A percentile compares a stretch with the other conserved stretches of the same genome.
phyloP scores from a whole-genome alignment of 2,888 invertebrate genomes.

The Pecten maximus region DNA sequence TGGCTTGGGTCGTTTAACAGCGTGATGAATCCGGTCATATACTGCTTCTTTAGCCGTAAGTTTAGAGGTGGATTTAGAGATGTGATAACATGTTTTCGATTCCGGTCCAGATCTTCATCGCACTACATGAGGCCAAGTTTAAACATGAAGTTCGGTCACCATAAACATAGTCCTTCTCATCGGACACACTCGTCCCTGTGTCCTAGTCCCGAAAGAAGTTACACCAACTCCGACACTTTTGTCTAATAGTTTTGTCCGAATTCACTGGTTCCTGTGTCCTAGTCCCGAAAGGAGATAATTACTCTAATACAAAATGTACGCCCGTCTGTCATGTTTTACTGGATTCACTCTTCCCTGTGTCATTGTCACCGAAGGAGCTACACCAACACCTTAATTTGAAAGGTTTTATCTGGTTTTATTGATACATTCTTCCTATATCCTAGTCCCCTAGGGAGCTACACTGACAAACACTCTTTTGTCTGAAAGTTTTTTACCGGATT shows the following conservation, averaged over 20 bases:
- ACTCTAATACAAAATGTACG: no score
- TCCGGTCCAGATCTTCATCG: background rate
- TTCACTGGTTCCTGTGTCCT: no score
- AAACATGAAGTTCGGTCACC: background rate
- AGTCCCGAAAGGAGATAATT: no score
- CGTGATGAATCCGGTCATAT: constrained; percentile 96
- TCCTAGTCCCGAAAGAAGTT: background rate
- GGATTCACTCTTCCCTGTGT: background rate
- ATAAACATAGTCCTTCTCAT: background rate
- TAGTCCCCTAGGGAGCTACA: no score
- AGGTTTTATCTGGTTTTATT: no score
- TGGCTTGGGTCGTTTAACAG: constrained; percentile 97
- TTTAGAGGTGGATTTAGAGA: constrained; percentile 91
- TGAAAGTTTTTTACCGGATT: no score
- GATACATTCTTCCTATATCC: no score
- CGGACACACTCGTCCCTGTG: background rate
- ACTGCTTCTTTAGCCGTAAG: constrained; percentile 97
- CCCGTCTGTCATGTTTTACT: no score
- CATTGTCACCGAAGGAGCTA: background rate
- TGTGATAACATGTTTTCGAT: constrained; percentile 54
- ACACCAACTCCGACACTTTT: background rate
- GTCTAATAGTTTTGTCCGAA: background rate
- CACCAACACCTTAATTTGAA: no score
- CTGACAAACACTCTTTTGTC: no score
- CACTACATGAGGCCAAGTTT: background rate